These are phyloP conservation scores for Ambastaia sidthimunki DNA, from an alignment of 2,797 vertebrate species.

Conservation along the genomic window DNA sequence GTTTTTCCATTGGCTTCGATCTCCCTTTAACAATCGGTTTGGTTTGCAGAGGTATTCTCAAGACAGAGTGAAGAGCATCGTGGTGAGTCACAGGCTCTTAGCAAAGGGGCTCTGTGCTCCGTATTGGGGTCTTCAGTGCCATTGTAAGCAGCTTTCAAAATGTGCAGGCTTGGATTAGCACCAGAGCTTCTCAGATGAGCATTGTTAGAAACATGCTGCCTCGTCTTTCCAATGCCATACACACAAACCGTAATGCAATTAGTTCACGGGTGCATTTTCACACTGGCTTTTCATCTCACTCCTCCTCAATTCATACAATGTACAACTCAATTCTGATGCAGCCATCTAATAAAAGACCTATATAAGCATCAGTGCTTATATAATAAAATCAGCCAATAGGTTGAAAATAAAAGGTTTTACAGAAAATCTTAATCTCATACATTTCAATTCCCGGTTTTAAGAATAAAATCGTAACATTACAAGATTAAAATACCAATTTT, in stretches of 20 bases:
- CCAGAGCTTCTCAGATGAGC: slow-evolving; percentile 11
- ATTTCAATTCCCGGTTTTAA: too few species aligned
- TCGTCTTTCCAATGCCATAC: background rate
- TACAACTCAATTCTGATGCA: slow-evolving; percentile 10
- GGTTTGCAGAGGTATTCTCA: slow-evolving; percentile 34
- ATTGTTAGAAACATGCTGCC: slow-evolving; percentile 24
- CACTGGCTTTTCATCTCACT: slow-evolving; percentile 1
- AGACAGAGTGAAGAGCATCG: slow-evolving; percentile 26
- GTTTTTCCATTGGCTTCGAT: slow-evolving; percentile 8
- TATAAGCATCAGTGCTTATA: background rate
- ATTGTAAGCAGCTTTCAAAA: slow-evolving; percentile 44
- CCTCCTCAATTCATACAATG: background rate
- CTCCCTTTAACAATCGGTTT: slow-evolving; percentile 3
- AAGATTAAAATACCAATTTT: background rate
- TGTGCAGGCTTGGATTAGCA: slow-evolving; percentile 33
- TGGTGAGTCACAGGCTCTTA: slow-evolving; percentile 43
- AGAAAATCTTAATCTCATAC: background rate
- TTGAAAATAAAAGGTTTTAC: slow-evolving; percentile 1
- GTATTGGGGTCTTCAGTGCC: slow-evolving; percentile 18
- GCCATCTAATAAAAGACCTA: slow-evolving; percentile 19
- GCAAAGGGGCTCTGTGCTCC: slow-evolving; percentile 26
- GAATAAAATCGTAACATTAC: too few species aligned
- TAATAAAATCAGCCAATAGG: slow-evolving; percentile 29
- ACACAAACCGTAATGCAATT: slow-evolving; percentile 31
- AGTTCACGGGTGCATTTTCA: slow-evolving; percentile 24